Percentiles rank a stretch among this genome's conserved stretches.
Conservation (phyloP, 2,888 invertebrate genomes). For the Macroteleia sp. region DNA sequence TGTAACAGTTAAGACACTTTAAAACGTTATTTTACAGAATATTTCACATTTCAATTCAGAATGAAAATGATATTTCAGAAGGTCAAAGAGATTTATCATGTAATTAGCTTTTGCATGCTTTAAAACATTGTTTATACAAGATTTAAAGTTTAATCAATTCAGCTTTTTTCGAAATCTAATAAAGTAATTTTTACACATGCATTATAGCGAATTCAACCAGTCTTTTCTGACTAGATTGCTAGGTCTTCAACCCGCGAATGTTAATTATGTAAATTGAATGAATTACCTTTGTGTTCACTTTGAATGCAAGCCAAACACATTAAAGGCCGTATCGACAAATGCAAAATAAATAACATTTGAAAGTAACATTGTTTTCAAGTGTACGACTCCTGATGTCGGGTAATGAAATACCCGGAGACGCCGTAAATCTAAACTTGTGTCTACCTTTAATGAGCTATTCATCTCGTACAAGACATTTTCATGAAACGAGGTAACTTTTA, state of each 20-base stretch:
- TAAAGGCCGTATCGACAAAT: slow-evolving; percentile 13
- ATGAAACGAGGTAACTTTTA: slow-evolving; percentile 45
- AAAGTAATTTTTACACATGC: slow-evolving; percentile 14
- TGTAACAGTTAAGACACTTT: too few relatives aligned
- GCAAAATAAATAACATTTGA: slow-evolving; percentile 33
- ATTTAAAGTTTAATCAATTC: too few relatives aligned
- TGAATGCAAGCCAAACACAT: slow-evolving; percentile 37
- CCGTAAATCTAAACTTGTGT: slow-evolving; percentile 38
- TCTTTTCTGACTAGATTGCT: slow-evolving; percentile 8
- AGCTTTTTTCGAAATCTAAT: slow-evolving; percentile 25
- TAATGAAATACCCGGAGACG: background rate
- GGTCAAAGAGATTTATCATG: too few relatives aligned
- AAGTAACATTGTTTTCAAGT: slow-evolving; percentile 26
- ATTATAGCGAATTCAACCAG: slow-evolving; percentile 13
- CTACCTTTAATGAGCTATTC: slow-evolving; percentile 50
- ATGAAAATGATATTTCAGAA: too few relatives aligned
- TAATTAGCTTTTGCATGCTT: too few relatives aligned
- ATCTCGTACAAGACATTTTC: slow-evolving; percentile 19
- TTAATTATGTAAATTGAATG: slow-evolving; percentile 41
- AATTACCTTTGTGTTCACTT: slow-evolving; percentile 24
- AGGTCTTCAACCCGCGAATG: slow-evolving; percentile 18
- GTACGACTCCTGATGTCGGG: background rate
- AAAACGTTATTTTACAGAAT: too few relatives aligned
- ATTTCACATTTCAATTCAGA: too few relatives aligned
- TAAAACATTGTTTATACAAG: too few relatives aligned